phyloP scores from a whole-genome alignment of 2,797 vertebrate species.

The Phrynocephalus forsythii region DNA sequence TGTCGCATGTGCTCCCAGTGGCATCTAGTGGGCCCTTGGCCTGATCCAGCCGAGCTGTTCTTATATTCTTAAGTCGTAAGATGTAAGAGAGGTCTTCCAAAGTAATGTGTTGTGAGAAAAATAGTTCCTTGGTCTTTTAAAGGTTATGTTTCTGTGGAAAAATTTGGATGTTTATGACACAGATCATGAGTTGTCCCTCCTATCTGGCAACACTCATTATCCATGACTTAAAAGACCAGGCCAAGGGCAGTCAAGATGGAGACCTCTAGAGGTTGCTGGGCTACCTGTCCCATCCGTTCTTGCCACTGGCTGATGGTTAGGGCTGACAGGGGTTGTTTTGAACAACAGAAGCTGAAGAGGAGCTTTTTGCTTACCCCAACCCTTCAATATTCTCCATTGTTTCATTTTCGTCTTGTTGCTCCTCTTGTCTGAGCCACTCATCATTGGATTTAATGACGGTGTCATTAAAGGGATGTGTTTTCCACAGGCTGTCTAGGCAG shows the following conservation, averaged over 20 bases:
- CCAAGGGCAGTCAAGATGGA: too few relatives aligned
- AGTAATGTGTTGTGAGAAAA: neutral
- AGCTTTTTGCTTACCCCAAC: neutral
- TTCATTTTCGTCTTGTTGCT: neutral
- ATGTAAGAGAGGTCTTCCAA: neutral
- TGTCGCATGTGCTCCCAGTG: too few relatives aligned
- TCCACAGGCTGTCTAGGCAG: neutral
- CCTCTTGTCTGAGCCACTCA: neutral
- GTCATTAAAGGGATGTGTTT: neutral
- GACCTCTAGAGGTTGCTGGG: too few relatives aligned
- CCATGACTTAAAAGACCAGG: neutral
- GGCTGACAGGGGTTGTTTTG: too few relatives aligned
- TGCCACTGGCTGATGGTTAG: too few relatives aligned
- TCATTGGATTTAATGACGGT: neutral
- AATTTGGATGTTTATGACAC: neutral
- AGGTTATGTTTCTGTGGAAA: neutral
- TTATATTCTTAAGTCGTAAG: neutral
- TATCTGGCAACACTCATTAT: neutral
- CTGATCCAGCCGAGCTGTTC: too few relatives aligned
- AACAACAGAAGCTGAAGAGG: too few relatives aligned
- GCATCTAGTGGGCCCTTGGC: too few relatives aligned
- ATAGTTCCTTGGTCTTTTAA: neutral
- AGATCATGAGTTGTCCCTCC: neutral
- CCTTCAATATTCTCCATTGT: neutral
- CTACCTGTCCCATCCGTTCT: too few relatives aligned